Conservation (phyloP, 1,140 invertebrate species). For the Drosophila subpulchrella region DNA sequence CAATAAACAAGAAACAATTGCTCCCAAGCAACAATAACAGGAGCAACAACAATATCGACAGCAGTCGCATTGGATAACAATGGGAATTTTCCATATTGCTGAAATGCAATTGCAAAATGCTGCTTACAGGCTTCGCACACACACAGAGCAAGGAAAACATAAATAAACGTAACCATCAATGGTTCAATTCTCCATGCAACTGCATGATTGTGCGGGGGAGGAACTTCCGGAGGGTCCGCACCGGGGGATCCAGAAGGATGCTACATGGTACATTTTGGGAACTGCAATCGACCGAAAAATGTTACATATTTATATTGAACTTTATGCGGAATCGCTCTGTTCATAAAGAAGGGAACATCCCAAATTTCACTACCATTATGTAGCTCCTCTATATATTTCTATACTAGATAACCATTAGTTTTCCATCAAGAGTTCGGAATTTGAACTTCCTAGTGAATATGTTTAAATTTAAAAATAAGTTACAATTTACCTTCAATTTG, state of each 20-base stretch:
- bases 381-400: too few relatives aligned
- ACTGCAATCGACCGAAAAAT: conserved; percentile 18
- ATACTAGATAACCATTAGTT: too few relatives aligned
- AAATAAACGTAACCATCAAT: conserved; percentile 70
- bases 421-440: not conserved
- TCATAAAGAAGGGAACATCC: not conserved
- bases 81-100: conserved; percentile 66
- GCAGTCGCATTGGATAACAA: conserved; percentile 61
- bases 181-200: conserved; percentile 62
- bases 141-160: conserved; percentile 52
- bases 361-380: too few relatives aligned
- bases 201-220: conserved; percentile 32
- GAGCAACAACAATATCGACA: conserved; percentile 39
- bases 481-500: not conserved
- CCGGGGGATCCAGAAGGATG: not conserved
- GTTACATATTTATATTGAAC: conserved; percentile 55
- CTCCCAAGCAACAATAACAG: conserved; percentile 32
- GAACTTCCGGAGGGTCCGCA: not conserved
- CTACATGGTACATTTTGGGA: conserved; percentile 1
- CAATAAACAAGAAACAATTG: conserved; percentile 75
- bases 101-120: conserved; percentile 64
- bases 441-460: not conserved
- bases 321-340: conserved; percentile 24
- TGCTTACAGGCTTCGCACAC: conserved; percentile 64
- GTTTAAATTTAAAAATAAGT: not conserved